These are phyloP conservation scores for Oriolus oriolus DNA, from an alignment of 2,113 vertebrate species.

Conservation along the genomic window DNA sequence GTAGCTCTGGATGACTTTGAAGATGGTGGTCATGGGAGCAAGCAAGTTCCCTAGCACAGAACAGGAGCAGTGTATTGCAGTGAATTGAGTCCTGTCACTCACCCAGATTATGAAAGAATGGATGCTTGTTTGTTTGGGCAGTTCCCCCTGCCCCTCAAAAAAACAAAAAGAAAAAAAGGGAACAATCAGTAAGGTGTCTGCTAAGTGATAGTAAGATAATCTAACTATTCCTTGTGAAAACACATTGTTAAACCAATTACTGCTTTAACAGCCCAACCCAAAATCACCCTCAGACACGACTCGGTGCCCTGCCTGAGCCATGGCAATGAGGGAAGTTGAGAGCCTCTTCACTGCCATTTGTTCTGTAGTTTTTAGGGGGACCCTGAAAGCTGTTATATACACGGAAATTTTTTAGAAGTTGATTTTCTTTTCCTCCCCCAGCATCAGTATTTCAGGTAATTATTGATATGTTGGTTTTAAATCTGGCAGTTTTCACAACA, in stretches of 20 bases:
- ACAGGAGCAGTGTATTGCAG: neutral
- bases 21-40: neutral
- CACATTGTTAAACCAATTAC: neutral
- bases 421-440: neutral
- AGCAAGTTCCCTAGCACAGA: neutral
- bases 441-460: neutral
- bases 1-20: neutral
- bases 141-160: neutral
- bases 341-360: neutral
- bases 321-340: neutral
- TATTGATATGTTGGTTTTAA: neutral
- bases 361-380: neutral
- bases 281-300: neutral
- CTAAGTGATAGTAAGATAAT: neutral
- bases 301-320: neutral
- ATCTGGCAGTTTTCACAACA: neutral
- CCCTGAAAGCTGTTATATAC: neutral
- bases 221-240: neutral
- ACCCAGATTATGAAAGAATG: neutral
- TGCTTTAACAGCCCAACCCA: neutral
- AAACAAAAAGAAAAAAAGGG: too few relatives aligned
- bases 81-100: neutral
- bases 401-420: neutral
- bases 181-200: neutral
- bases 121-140: neutral